A percentile compares a stretch with the other conserved stretches of the same genome.
Conservation (phyloP, 1,140 invertebrate species). For the Atopsyche davidsoni region DNA sequence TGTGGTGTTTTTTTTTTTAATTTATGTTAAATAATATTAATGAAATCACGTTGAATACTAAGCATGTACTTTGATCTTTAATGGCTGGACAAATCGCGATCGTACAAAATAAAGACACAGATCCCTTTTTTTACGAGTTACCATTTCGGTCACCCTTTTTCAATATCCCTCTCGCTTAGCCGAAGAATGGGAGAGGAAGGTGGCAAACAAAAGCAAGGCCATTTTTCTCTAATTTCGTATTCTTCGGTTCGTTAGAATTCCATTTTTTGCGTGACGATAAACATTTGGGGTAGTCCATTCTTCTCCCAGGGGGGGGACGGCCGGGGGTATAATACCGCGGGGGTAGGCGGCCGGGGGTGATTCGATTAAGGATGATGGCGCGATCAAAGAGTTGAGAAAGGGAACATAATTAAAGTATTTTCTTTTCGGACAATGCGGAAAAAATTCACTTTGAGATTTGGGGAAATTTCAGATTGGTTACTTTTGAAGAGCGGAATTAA, state of each 20-base stretch:
- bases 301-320: background rate
- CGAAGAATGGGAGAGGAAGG: slow-evolving; percentile 1
- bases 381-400: slow-evolving; percentile 18
- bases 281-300: slow-evolving; percentile 5
- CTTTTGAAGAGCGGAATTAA: no score
- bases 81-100: no score
- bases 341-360: slow-evolving; percentile 8
- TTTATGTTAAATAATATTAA: background rate
- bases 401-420: slow-evolving; percentile 12
- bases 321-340: slow-evolving; percentile 11
- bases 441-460: no score
- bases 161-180: background rate
- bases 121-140: no score
- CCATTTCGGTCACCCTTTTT: background rate
- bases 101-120: no score
- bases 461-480: no score
- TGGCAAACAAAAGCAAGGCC: slow-evolving; percentile 6
- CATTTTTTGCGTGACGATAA: slow-evolving; percentile 23
- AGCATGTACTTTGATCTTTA: no score
- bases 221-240: slow-evolving; percentile 26
- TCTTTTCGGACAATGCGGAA: no score
- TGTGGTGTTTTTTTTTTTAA: no score
- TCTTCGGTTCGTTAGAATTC: slow-evolving; percentile 30
- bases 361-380: slow-evolving; percentile 20
- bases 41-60: background rate